Conservation (phyloP, 1,140 invertebrate species). For the Pogonognathellus flavescens region DNA sequence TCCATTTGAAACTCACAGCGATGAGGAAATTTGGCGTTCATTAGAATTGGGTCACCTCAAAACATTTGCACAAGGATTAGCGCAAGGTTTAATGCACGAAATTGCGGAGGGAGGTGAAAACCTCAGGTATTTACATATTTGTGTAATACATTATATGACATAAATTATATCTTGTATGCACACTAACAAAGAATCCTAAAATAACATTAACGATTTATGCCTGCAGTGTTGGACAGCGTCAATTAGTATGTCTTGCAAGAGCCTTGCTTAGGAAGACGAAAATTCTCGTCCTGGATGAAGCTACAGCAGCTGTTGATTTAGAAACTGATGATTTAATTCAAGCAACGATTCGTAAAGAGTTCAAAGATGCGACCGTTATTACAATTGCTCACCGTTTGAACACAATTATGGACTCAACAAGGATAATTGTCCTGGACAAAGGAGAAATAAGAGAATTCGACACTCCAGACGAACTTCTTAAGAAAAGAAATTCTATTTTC, state of each 20-base stretch:
- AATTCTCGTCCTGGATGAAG: constrained; percentile 82
- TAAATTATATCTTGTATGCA: too few relatives aligned
- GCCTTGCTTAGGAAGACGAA: constrained; percentile 91
- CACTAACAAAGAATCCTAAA: too few relatives aligned
- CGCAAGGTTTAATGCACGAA: constrained; percentile 70
- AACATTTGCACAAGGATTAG: constrained; percentile 69
- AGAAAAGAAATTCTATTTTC: constrained; percentile 72
- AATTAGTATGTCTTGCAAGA: constrained; percentile 89
- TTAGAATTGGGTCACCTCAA: constrained; percentile 72
- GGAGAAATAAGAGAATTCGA: constrained; percentile 73
- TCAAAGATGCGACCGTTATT: constrained; percentile 88
- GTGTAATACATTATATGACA: neutral
- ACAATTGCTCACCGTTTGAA: too few relatives aligned
- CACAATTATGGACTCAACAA: constrained; percentile 92
- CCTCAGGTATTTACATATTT: constrained; percentile 69
- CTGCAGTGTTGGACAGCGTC: constrained; percentile 83
- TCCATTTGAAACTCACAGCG: constrained; percentile 70
- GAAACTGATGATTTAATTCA: constrained; percentile 76
- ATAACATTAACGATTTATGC: constrained; percentile 54
- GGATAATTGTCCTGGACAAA: constrained; percentile 75
- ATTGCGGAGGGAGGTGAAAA: constrained; percentile 73
- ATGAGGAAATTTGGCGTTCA: constrained; percentile 71
- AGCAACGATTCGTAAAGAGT: constrained; percentile 89
- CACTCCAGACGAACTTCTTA: constrained; percentile 71
- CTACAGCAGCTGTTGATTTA: too few relatives aligned